Evolutionary conservation across 2,797 vertebrate genomes (phyloP), one percentile per base, ranked within the genome.

Genomic region (Schizopygopsis pylzovi): DNA sequence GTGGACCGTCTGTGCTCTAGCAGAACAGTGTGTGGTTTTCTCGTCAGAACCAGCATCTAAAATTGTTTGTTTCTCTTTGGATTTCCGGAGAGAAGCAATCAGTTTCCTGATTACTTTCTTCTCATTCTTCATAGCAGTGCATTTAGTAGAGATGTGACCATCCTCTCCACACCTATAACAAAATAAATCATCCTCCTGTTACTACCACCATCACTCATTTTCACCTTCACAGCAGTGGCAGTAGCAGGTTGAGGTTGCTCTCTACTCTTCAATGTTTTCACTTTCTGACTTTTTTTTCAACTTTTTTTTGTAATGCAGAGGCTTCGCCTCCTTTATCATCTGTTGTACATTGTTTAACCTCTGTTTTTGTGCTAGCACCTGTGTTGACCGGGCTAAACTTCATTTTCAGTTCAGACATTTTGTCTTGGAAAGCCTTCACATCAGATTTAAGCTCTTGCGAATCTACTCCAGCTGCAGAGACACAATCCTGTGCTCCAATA

Each of bases 141-240:
- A 89, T 49, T 72, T 86, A 0, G 9, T 37, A 11, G 81, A 65
- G 15, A 79, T 33, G 18, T 91, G 90, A 0, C 89, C 81, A 11
- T 61, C 63, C 39, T 90, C 83, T 1, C 88, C 73, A 86, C 83
- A 89, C 2, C 59, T 6, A 2, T 87, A 88, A 10, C 81, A 89
- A n/a, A 86, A 81, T 0, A 33, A 16, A 28, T 84, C 47, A 4
- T 33, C 28, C 28, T 33, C 28, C 28, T 33, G 28, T 61, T 12
- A 63, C 56, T 56, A 7, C 59, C 13, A 47, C 15, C n/a, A 6
- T 59, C 15, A n/a, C 25, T 49, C 20, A 61, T 22, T 7, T 20
- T 67, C 16, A 45, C 13, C 10, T 28, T 39, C 25, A 65, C 59
- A 65, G 39, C 39, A 45, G 54, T 1, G 6, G 22, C 25, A 85